A percentile compares a stretch with the other conserved stretches of the same genome.
Evolutionary conservation across 2,888 invertebrate species (phyloP).

Genomic region (Nephrotoma appendiculata): DNA sequence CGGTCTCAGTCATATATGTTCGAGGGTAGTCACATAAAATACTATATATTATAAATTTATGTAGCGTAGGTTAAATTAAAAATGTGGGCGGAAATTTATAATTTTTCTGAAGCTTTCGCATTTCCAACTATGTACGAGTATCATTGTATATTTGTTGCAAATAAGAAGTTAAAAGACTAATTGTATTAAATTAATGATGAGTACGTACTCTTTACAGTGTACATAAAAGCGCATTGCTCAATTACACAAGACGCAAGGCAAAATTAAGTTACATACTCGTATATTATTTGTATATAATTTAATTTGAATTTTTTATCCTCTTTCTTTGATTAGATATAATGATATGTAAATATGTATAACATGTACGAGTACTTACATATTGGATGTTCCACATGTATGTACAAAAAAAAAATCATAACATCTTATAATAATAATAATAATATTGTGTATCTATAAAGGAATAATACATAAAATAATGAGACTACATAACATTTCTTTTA

Average conservation of each 20-base stretch:
- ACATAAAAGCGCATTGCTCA: neutral
- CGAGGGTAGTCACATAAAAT: too few relatives aligned
- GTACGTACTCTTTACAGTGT: neutral
- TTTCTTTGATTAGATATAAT: neutral
- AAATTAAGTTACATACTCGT: neutral
- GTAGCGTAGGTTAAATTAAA: neutral
- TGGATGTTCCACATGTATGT: neutral
- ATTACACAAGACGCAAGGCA: neutral
- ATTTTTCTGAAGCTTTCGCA: neutral
- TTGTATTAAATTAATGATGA: neutral
- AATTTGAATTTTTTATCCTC: neutral
- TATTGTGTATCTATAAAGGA: neutral
- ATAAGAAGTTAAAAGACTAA: neutral
- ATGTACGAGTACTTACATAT: too few relatives aligned
- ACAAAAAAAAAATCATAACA: neutral
- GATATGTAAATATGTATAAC: neutral
- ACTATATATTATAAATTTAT: too few relatives aligned
- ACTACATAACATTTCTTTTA: neutral
- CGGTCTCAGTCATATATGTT: neutral
- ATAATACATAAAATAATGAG: neutral
- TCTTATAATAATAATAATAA: neutral
- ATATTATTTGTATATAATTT: neutral
- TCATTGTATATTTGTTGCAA: neutral
- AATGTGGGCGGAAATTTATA: neutral
- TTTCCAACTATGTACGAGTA: neutral